Evolutionary conservation across 2,797 vertebrate genomes (phyloP).

Genomic region (Bufotes viridis): DNA sequence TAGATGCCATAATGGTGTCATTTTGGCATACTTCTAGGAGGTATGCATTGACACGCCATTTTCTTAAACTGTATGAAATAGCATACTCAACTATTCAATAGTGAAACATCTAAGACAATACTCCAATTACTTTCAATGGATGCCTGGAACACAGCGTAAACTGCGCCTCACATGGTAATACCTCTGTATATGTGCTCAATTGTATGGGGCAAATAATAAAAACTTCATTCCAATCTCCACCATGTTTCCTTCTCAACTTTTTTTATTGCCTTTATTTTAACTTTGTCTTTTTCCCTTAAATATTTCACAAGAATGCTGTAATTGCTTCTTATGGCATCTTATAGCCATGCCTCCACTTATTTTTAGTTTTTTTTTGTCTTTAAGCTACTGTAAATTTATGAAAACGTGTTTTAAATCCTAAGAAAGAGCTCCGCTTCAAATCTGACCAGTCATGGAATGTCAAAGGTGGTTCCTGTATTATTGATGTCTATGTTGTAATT

Average conservation of each 20-base stretch:
- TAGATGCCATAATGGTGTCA: no score
- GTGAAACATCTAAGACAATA: no score
- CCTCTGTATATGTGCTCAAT: not conserved
- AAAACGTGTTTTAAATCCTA: not conserved
- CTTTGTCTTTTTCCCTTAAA: not conserved
- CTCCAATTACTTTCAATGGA: not conserved
- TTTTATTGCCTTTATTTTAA: not conserved
- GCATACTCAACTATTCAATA: no score
- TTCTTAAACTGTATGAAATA: no score
- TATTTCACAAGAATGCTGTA: not conserved
- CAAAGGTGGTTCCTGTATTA: not conserved
- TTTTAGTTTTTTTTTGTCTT: not conserved
- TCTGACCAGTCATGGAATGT: not conserved
- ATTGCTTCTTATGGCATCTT: not conserved
- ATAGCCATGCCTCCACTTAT: not conserved
- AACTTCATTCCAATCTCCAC: not conserved
- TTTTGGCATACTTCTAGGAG: no score
- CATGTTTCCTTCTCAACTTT: not conserved
- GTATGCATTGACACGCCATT: no score
- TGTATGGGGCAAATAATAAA: not conserved
- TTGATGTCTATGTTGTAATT: not conserved
- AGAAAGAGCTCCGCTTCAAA: no score
- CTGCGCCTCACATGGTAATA: not conserved
- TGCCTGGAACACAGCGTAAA: not conserved
- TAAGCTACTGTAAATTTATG: not conserved